Evolutionary conservation across 2,797 vertebrate species (phyloP).

Genomic region (Tadarida brasiliensis): DNA sequence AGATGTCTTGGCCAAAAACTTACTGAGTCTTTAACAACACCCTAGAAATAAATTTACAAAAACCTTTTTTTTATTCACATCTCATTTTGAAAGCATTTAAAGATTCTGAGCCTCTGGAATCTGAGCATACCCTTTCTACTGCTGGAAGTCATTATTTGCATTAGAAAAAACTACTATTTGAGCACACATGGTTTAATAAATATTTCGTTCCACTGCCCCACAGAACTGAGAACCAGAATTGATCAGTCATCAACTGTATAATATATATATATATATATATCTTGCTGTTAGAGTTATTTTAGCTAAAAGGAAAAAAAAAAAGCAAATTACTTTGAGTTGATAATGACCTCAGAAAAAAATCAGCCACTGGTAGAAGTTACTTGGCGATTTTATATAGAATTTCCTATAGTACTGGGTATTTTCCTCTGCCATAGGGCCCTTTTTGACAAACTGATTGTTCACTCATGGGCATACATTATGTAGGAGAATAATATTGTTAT

Average conservation of each 20-base stretch:
- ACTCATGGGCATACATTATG: neutral
- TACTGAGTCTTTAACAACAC: neutral
- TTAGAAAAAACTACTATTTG: slow-evolving; percentile 35
- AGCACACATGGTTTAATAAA: neutral
- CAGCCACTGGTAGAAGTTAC: neutral
- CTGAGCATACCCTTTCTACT: neutral
- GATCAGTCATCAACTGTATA: neutral
- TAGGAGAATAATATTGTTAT: neutral
- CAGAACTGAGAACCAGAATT: slow-evolving; percentile 11
- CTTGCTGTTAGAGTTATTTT: slow-evolving; percentile 19
- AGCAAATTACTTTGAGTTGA: neutral
- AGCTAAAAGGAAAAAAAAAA: neutral
- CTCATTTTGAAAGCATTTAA: slow-evolving; percentile 26
- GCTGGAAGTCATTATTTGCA: neutral
- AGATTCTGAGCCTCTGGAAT: neutral
- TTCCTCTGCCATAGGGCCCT: too few relatives aligned
- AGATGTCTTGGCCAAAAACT: neutral
- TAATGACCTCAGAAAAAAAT: slow-evolving; percentile 38
- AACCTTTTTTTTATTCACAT: neutral
- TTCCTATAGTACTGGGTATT: neutral
- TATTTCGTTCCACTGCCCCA: neutral
- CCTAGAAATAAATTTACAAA: slow-evolving; percentile 9
- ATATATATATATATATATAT: neutral
- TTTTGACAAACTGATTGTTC: neutral
- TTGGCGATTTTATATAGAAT: neutral